phyloP scores from a whole-genome alignment of 2,797 vertebrate genomes.

The Intellagama lesueurii region DNA sequence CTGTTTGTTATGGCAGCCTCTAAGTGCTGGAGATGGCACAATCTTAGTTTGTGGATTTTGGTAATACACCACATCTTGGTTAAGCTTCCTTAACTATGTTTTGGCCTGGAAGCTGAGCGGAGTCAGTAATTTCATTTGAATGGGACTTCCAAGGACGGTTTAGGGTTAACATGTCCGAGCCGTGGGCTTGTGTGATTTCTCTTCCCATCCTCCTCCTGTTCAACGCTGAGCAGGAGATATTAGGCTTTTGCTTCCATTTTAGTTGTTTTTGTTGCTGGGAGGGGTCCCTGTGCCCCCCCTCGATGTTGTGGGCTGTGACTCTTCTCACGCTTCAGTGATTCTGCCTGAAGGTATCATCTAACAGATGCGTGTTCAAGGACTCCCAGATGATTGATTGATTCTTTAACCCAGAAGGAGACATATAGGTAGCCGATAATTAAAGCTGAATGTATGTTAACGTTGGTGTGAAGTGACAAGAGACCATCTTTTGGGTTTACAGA shows the following conservation, averaged over 20 bases:
- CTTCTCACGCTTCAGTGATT: no score
- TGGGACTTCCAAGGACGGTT: neutral
- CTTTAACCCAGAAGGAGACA: no score
- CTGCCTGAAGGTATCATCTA: no score
- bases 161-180: no score
- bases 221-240: neutral
- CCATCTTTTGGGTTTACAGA: no score
- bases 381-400: no score
- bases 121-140: neutral
- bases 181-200: no score
- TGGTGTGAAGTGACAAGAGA: no score
- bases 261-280: neutral
- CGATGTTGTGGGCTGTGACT: neutral
- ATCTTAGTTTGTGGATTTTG: neutral
- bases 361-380: no score
- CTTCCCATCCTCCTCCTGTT: neutral
- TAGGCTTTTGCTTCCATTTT: neutral
- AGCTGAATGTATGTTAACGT: no score
- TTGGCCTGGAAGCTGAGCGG: neutral
- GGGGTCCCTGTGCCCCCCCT: no score
- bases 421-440: no score
- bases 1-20: neutral
- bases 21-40: neutral
- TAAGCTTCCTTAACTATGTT: neutral
- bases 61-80: neutral